A percentile compares a stretch with the other conserved stretches of the same genome.
Evolutionary conservation across 2,113 vertebrate species (phyloP).

Genomic region (Lontra canadensis): DNA sequence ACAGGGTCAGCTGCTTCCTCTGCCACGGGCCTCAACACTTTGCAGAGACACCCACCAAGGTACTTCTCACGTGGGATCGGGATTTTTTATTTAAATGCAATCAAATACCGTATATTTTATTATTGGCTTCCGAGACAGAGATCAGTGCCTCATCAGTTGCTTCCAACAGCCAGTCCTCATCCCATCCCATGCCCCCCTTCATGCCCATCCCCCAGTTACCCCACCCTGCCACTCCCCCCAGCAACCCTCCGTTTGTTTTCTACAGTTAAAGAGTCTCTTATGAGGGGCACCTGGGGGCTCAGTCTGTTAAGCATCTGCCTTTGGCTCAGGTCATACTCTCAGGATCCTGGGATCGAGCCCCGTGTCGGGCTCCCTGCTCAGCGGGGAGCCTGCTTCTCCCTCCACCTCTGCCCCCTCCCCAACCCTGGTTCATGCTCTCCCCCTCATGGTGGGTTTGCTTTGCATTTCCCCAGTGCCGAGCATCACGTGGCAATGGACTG

Average conservation of each 20-base stretch:
- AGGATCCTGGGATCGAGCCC: no score
- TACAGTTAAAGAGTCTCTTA: not conserved
- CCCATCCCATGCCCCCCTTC: not conserved
- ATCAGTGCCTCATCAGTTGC: no score
- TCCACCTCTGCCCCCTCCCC: no score
- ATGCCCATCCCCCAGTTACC: not conserved
- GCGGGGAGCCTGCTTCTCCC: no score
- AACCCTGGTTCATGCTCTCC: no score
- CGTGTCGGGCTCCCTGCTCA: no score
- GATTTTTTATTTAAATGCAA: not conserved
- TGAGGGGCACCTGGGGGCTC: no score
- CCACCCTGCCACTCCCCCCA: no score
- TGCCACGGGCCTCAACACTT: no score
- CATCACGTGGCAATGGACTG: not conserved
- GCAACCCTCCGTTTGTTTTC: not conserved
- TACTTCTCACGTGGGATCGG: not conserved
- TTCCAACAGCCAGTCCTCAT: not conserved
- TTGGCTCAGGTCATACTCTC: no score
- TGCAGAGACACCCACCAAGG: not conserved
- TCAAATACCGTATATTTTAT: not conserved
- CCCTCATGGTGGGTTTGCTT: not conserved
- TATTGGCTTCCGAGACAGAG: not conserved
- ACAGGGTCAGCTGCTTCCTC: not conserved
- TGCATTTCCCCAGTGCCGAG: not conserved
- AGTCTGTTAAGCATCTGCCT: no score